These are phyloP conservation scores for Drosophila gunungcola DNA, from an alignment of 1,140 invertebrate species.

Conservation along the genomic window DNA sequence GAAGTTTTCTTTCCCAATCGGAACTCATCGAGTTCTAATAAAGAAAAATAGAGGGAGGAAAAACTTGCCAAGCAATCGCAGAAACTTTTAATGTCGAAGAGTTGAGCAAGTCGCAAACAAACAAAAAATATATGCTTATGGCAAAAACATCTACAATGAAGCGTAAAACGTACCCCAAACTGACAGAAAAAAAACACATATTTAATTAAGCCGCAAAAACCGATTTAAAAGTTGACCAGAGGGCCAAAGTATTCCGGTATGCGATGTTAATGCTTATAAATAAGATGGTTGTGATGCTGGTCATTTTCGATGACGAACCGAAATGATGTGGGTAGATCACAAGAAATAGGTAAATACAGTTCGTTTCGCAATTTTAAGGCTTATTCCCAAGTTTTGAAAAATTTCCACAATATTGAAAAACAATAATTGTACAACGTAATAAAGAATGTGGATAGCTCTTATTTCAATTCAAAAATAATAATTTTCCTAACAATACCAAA, in stretches of 20 bases:
- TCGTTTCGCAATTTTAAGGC: neutral
- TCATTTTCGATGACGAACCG: conserved; percentile 52
- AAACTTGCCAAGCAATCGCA: conserved; percentile 40
- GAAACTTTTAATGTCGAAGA: conserved; percentile 57
- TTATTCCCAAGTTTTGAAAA: no score
- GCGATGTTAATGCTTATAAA: conserved; percentile 32
- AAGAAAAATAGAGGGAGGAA: conserved; percentile 2
- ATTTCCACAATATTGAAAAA: no score
- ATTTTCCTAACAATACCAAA: no score
- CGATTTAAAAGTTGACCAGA: conserved; percentile 66
- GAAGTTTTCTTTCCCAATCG: conserved; percentile 41
- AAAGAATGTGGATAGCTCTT: no score
- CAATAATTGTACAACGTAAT: no score
- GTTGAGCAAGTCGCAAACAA: conserved; percentile 40
- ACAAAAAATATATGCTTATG: conserved; percentile 40
- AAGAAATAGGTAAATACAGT: conserved; percentile 22
- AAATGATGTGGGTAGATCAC: conserved; percentile 61
- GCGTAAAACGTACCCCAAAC: conserved; percentile 63
- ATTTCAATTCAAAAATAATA: no score
- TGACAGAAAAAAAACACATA: conserved; percentile 12
- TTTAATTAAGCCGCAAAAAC: conserved; percentile 57
- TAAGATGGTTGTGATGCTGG: conserved; percentile 38
- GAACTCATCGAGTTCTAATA: conserved; percentile 25
- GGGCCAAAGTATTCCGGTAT: conserved; percentile 31
- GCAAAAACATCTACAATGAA: conserved; percentile 56